Conservation (phyloP, 1,140 invertebrate genomes). For the Tetragnatha versicolor region DNA sequence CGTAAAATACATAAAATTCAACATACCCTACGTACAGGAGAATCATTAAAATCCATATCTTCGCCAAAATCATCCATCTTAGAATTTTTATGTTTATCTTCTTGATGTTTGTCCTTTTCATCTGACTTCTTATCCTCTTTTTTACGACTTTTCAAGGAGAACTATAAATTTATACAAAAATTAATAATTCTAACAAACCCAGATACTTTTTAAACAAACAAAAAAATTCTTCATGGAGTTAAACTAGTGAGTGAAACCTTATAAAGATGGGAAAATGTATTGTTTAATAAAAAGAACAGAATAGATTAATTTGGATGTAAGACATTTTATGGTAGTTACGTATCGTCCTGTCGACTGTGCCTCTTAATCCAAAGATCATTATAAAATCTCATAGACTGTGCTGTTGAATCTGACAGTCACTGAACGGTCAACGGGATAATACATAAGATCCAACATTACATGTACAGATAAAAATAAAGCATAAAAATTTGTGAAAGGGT, state of each 20-base stretch:
- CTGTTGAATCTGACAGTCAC: too few relatives aligned
- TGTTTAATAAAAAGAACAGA: neutral
- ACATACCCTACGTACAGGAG: conserved; percentile 16
- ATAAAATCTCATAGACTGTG: too few relatives aligned
- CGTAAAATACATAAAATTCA: neutral
- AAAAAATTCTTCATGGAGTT: too few relatives aligned
- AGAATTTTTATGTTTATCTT: conserved; percentile 13
- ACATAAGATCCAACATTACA: too few relatives aligned
- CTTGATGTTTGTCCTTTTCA: conserved; percentile 16
- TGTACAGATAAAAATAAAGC: too few relatives aligned
- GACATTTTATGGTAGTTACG: too few relatives aligned
- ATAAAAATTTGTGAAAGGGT: too few relatives aligned
- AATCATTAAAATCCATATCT: conserved; percentile 30
- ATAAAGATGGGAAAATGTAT: neutral
- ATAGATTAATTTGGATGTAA: neutral
- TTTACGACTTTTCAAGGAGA: conserved; percentile 37
- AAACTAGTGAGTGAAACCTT: neutral
- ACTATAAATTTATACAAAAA: conserved; percentile 2
- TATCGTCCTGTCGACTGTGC: too few relatives aligned
- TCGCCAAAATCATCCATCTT: conserved; percentile 37
- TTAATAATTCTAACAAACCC: too few relatives aligned
- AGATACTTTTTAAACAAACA: too few relatives aligned
- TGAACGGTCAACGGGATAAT: too few relatives aligned
- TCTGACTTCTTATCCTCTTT: conserved; percentile 20
- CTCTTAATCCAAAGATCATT: too few relatives aligned